phyloP scores from a whole-genome alignment of 2,888 invertebrate species.

The Odontocolon sp. region DNA sequence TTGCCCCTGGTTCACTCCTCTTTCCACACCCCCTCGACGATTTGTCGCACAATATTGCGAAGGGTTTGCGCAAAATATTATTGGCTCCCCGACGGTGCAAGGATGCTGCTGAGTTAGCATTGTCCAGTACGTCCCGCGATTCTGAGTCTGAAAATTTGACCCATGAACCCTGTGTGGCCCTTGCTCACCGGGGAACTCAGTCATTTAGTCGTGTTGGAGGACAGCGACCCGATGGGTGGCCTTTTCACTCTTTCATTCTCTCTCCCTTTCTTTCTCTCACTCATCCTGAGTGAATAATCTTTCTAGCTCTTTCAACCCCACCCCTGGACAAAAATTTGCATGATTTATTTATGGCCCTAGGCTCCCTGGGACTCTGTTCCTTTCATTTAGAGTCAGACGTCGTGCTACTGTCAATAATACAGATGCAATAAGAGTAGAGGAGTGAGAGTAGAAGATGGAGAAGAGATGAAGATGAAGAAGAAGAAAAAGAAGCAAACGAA shows the following conservation, averaged over 20 bases:
- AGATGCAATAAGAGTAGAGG: slow-evolving; percentile 41
- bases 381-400: background rate
- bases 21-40: slow-evolving; percentile 14
- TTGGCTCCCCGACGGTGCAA: slow-evolving; percentile 56
- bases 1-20: background rate
- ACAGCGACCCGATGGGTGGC: slow-evolving; percentile 39
- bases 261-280: slow-evolving; percentile 19
- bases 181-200: slow-evolving; percentile 13
- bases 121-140: background rate
- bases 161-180: slow-evolving; percentile 16
- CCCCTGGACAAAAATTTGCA: slow-evolving; percentile 41
- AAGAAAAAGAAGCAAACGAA: too few species aligned
- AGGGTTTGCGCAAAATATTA: slow-evolving; percentile 68
- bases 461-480: slow-evolving; percentile 12
- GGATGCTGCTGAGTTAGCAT: slow-evolving; percentile 24
- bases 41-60: slow-evolving; percentile 60
- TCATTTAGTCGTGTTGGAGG: slow-evolving; percentile 7
- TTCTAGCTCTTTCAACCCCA: too few species aligned
- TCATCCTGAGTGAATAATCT: too few species aligned
- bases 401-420: slow-evolving; percentile 42
- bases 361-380: slow-evolving; percentile 12
- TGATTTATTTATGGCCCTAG: slow-evolving; percentile 64
- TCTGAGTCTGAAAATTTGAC: slow-evolving; percentile 15
- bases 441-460: background rate
- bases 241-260: slow-evolving; percentile 32